Evolutionary conservation across 2,888 invertebrate species (phyloP).

Genomic region (Spilarctia lutea): DNA sequence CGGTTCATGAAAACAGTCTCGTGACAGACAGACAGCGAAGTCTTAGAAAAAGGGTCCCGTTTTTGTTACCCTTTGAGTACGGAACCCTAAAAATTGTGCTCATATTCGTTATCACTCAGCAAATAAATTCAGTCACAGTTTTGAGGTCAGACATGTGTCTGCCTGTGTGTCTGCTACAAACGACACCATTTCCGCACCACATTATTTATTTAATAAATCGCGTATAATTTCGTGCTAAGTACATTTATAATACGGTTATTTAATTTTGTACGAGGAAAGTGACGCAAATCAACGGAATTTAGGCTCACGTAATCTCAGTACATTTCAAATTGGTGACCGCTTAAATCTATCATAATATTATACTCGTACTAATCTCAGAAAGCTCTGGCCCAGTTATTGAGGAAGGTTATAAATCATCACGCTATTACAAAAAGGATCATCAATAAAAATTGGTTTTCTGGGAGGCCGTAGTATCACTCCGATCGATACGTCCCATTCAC

Average conservation of each 20-base stretch:
- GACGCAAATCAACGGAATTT: background rate
- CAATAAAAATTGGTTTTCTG: too few relatives aligned
- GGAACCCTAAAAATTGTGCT: too few relatives aligned
- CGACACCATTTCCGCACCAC: conserved; percentile 11
- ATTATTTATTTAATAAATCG: conserved; percentile 16
- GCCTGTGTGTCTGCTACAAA: conserved; percentile 31
- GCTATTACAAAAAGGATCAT: too few relatives aligned
- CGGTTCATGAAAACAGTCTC: too few relatives aligned
- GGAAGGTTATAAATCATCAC: too few relatives aligned
- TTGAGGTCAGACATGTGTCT: conserved; percentile 41
- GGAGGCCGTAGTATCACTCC: too few relatives aligned
- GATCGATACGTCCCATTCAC: too few relatives aligned
- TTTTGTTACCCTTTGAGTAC: too few relatives aligned
- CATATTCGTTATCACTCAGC: conserved; percentile 21
- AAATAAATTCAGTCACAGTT: conserved; percentile 21
- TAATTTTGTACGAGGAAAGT: background rate
- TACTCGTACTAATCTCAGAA: too few relatives aligned
- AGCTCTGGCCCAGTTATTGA: too few relatives aligned
- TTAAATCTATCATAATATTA: background rate
- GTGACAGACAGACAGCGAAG: too few relatives aligned
- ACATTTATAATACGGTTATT: conserved; percentile 14
- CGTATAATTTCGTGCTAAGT: conserved; percentile 5
- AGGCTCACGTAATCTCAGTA: background rate
- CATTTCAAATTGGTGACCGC: background rate
- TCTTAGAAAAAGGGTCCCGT: too few relatives aligned